These are phyloP conservation scores for Clistopyga incitator DNA, from an alignment of 2,888 invertebrate species.

Conservation along the genomic window DNA sequence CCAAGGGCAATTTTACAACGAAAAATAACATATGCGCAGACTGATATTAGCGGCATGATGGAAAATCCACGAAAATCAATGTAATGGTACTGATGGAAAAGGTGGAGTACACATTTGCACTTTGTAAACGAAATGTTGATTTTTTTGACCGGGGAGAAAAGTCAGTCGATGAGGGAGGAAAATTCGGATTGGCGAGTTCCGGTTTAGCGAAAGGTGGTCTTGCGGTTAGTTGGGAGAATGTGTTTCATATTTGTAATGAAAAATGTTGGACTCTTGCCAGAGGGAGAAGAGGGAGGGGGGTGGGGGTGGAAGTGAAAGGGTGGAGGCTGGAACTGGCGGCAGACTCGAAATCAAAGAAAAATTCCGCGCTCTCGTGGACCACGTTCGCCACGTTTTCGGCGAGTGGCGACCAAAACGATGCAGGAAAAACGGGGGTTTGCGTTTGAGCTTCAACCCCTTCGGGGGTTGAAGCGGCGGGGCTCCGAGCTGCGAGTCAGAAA, in stretches of 20 bases:
- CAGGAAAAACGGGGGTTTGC: slow-evolving; percentile 20
- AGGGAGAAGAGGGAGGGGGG: slow-evolving; percentile 6
- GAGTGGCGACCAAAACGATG: slow-evolving; percentile 22
- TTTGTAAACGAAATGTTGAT: background rate
- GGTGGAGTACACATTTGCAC: too few species aligned
- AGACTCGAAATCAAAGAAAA: slow-evolving; percentile 59
- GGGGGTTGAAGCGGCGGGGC: slow-evolving; percentile 53
- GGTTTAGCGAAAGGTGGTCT: too few species aligned
- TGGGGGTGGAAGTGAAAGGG: slow-evolving; percentile 3
- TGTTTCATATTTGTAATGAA: slow-evolving; percentile 60
- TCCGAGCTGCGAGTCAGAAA: slow-evolving; percentile 63
- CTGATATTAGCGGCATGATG: too few species aligned
- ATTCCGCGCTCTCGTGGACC: slow-evolving; percentile 59
- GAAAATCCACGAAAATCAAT: too few species aligned
- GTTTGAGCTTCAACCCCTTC: slow-evolving; percentile 58
- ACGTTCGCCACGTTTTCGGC: slow-evolving; percentile 41
- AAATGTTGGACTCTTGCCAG: slow-evolving; percentile 58
- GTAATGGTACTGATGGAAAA: too few species aligned
- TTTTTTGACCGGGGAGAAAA: background rate
- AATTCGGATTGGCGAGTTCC: slow-evolving; percentile 12
- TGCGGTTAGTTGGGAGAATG: slow-evolving; percentile 33
- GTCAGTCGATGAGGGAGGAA: background rate
- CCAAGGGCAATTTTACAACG: too few species aligned
- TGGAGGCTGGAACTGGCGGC: background rate
- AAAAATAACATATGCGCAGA: too few species aligned